Percentiles rank a stretch among this genome's conserved stretches.
Conservation (phyloP, 2,113 vertebrate species). For the Aythya baeri region DNA sequence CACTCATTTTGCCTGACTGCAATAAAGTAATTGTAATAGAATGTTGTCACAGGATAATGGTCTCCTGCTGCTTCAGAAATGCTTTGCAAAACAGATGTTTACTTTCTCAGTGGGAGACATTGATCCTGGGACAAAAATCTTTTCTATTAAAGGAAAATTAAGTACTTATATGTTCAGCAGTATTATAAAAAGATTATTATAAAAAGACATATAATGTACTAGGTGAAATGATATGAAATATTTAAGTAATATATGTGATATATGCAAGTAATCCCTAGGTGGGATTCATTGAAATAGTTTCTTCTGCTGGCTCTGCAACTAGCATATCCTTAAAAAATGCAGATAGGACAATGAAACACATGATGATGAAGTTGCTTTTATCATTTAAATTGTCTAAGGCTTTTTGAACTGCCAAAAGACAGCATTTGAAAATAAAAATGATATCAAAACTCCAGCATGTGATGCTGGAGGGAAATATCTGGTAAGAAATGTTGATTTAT, state of each 20-base stretch:
- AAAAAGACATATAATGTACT: not conserved
- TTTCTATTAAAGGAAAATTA: slow-evolving; percentile 58
- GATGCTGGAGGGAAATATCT: not conserved
- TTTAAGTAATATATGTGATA: not conserved
- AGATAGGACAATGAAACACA: not conserved
- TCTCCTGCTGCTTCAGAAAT: slow-evolving; percentile 63
- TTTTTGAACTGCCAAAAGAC: not conserved
- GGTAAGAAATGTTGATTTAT: slow-evolving; percentile 3
- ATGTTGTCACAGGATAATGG: slow-evolving; percentile 57
- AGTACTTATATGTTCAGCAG: not conserved
- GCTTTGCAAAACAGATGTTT: slow-evolving; percentile 69
- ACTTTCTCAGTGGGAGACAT: slow-evolving; percentile 47
- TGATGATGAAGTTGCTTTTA: slow-evolving; percentile 27
- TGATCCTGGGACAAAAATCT: slow-evolving; percentile 4
- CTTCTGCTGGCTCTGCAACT: not conserved
- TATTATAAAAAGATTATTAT: slow-evolving; percentile 15
- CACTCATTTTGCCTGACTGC: slow-evolving; percentile 61
- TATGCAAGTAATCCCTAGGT: not conserved
- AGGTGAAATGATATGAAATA: not conserved
- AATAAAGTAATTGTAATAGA: slow-evolving; percentile 63
- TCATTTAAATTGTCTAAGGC: slow-evolving; percentile 18
- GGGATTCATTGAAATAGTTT: not conserved
- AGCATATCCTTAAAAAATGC: not conserved
- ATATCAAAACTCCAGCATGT: not conserved
- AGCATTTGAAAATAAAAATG: slow-evolving; percentile 23